These are phyloP conservation scores for Trididemnum clinides DNA, from an alignment of 23 tunicate species.

Conservation along the genomic window DNA sequence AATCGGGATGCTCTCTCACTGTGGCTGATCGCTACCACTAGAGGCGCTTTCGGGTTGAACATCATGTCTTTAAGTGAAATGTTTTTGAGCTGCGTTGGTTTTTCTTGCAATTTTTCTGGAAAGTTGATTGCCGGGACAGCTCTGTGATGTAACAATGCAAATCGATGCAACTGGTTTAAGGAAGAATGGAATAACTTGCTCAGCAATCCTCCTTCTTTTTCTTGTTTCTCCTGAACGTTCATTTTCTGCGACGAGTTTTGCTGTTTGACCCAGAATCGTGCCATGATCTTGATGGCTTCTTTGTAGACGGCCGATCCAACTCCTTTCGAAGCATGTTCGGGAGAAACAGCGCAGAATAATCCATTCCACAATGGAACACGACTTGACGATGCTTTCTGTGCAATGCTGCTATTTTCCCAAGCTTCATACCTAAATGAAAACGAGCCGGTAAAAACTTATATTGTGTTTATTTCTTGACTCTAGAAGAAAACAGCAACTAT, in stretches of 20 bases:
- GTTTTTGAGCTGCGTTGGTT: not conserved
- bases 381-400: constrained; percentile 2
- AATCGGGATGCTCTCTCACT: constrained; percentile 64
- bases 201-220: not conserved
- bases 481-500: too few species aligned
- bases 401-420: constrained; percentile 69
- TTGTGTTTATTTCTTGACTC: too few species aligned
- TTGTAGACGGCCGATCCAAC: constrained; percentile 56
- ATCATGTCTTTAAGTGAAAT: constrained; percentile 8
- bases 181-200: constrained; percentile 32
- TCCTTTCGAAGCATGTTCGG: constrained; percentile 58
- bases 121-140: constrained; percentile 8
- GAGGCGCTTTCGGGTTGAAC: constrained; percentile 37
- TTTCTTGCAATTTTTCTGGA: not conserved
- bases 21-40: constrained; percentile 64
- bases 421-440: constrained; percentile 61
- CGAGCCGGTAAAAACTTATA: too few species aligned
- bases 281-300: constrained; percentile 62
- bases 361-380: constrained; percentile 68
- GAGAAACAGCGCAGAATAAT: constrained; percentile 67
- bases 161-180: constrained; percentile 7
- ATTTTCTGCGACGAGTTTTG: not conserved
- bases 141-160: constrained; percentile 19
- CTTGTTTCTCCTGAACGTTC: not conserved
- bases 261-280: constrained; percentile 48